phyloP scores from a whole-genome alignment of 2,888 invertebrate genomes.

The Euzetes globulus region DNA sequence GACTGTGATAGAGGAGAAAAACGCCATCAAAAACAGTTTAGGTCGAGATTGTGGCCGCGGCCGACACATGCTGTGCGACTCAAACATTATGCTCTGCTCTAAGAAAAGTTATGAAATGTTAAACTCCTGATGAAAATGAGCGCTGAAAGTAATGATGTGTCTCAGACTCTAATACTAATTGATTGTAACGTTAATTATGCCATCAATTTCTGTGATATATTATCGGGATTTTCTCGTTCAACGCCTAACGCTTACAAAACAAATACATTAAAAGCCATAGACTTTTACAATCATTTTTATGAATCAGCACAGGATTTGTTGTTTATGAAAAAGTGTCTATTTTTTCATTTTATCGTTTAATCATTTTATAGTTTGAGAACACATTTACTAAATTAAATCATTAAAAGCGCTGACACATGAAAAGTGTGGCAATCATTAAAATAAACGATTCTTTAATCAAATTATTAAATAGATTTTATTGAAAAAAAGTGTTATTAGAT shows the following conservation, averaged over 20 bases:
- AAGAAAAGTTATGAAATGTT: background rate
- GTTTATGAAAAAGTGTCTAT: background rate
- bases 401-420: background rate
- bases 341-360: background rate
- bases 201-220: slow-evolving; percentile 20
- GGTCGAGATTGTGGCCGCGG: slow-evolving; percentile 8
- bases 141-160: background rate
- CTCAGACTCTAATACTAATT: slow-evolving; percentile 19
- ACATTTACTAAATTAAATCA: background rate
- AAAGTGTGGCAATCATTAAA: background rate
- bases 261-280: background rate
- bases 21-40: slow-evolving; percentile 23
- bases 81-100: background rate
- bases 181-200: slow-evolving; percentile 22
- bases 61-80: slow-evolving; percentile 14
- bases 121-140: background rate
- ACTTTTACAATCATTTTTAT: slow-evolving; percentile 4
- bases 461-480: background rate
- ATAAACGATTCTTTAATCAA: background rate
- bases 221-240: background rate
- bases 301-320: background rate
- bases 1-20: background rate
- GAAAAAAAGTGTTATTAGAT: background rate
- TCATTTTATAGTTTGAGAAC: background rate
- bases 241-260: slow-evolving; percentile 9